Evolutionary conservation across 2,797 vertebrate genomes (phyloP).

Genomic region (Trachurus trachurus): DNA sequence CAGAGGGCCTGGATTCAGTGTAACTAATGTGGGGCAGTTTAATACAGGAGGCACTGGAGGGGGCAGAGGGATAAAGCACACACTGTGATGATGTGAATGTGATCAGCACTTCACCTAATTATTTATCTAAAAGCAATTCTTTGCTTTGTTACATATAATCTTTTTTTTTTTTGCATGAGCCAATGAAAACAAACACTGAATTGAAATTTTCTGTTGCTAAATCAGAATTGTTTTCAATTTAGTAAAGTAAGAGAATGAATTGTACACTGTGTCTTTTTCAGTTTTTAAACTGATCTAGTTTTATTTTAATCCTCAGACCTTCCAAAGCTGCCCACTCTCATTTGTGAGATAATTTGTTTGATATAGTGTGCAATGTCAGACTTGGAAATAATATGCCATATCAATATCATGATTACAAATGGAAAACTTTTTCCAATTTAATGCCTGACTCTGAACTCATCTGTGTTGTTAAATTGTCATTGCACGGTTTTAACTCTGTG

Average conservation of each 20-base stretch:
- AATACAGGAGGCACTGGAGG: constrained; percentile 22
- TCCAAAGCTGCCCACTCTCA: not conserved
- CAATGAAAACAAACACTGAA: constrained; percentile 12
- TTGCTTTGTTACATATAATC: not conserved
- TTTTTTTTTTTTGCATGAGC: not conserved
- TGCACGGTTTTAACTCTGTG: not conserved
- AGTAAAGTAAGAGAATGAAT: not conserved
- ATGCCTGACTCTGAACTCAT: not conserved
- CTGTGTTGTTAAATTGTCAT: not conserved
- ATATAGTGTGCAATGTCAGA: not conserved
- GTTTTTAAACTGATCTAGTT: not conserved
- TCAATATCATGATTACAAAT: not conserved
- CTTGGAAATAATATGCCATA: not conserved
- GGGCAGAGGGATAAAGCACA: constrained; percentile 8
- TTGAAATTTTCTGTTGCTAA: not conserved
- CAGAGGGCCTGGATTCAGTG: constrained; percentile 40
- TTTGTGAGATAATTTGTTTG: not conserved
- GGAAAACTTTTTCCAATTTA: not conserved
- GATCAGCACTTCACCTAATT: not conserved
- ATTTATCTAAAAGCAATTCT: not conserved
- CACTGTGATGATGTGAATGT: not conserved
- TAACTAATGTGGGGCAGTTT: constrained; percentile 19
- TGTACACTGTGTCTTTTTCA: not conserved
- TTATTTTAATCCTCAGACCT: not conserved
- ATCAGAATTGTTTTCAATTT: not conserved